Percentiles rank a stretch among this genome's conserved stretches.
These are phyloP conservation scores for Takifugu rubripes DNA, from an alignment of 2,797 vertebrate genomes.

Conservation along the genomic window DNA sequence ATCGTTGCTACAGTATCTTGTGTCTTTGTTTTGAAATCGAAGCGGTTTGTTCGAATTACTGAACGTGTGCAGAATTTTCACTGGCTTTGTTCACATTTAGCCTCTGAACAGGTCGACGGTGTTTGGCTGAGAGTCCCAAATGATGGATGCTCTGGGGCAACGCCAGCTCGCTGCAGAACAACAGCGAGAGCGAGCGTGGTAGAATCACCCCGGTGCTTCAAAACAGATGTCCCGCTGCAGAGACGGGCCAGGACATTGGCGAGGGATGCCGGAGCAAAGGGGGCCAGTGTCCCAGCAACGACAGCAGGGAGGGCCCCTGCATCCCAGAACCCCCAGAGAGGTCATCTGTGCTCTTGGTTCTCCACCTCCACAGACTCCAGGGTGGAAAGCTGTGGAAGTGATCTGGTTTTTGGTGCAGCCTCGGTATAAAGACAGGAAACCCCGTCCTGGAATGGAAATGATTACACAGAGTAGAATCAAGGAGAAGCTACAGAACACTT, in stretches of 20 bases:
- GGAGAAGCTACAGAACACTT: not conserved
- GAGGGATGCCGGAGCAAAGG: slow-evolving; percentile 14
- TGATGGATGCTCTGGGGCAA: not conserved
- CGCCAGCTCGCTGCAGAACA: not conserved
- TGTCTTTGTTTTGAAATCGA: slow-evolving; percentile 48
- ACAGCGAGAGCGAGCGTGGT: slow-evolving; percentile 1
- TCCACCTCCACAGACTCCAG: slow-evolving; percentile 20
- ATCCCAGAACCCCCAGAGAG: slow-evolving; percentile 27
- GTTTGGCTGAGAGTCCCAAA: slow-evolving; percentile 1
- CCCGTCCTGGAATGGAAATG: slow-evolving; percentile 21
- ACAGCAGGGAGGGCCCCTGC: slow-evolving; percentile 17
- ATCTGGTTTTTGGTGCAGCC: not conserved
- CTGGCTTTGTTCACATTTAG: slow-evolving; percentile 22
- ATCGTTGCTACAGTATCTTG: slow-evolving; percentile 71
- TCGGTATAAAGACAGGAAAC: not conserved
- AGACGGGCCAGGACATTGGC: slow-evolving; percentile 10
- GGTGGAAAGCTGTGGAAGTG: not conserved
- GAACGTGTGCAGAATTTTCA: not conserved
- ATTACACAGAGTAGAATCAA: not conserved
- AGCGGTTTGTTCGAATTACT: slow-evolving; percentile 26
- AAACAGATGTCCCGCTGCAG: slow-evolving; percentile 27
- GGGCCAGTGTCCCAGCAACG: not conserved
- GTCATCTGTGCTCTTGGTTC: slow-evolving; percentile 28
- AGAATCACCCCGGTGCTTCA: not conserved
- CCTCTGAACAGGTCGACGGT: slow-evolving; percentile 2